A percentile compares a stretch with the other conserved stretches of the same genome.
These are phyloP conservation scores for Lepidothrix coronata DNA, from an alignment of 2,113 vertebrate species.

Conservation along the genomic window DNA sequence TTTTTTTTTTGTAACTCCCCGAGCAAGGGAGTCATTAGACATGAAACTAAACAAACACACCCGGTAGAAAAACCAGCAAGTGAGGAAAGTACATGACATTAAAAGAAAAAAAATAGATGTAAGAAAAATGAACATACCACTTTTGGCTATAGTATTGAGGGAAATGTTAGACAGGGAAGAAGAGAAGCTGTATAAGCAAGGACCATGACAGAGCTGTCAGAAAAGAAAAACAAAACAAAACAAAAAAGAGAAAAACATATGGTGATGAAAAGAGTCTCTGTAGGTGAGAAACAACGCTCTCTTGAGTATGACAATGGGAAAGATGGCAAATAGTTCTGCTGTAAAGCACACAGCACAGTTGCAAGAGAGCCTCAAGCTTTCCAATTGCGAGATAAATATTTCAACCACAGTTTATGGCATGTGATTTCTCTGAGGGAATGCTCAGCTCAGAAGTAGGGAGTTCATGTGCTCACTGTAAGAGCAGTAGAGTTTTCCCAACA, in stretches of 20 bases:
- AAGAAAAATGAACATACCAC: constrained; percentile 84
- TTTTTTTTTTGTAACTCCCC: neutral
- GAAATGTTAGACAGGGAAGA: constrained; percentile 89
- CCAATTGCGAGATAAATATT: neutral
- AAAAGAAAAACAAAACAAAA: constrained; percentile 67
- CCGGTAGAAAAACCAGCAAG: neutral
- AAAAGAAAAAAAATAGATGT: constrained; percentile 51
- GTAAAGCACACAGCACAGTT: neutral
- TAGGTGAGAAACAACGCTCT: constrained; percentile 19
- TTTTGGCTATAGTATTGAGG: constrained; percentile 87
- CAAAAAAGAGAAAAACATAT: constrained; percentile 67
- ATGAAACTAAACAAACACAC: neutral
- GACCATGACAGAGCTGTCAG: constrained; percentile 84
- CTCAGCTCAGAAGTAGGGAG: neutral
- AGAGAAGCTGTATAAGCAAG: constrained; percentile 83
- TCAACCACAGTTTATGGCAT: neutral
- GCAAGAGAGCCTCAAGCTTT: neutral
- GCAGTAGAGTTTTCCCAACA: neutral
- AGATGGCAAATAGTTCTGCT: neutral
- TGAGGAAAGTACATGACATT: constrained; percentile 15
- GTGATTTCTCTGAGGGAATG: neutral
- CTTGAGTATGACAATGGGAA: neutral
- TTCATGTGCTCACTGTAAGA: neutral
- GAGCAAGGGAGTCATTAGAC: neutral
- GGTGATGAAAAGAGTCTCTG: constrained; percentile 55